Percentiles rank a stretch among this genome's conserved stretches.
phyloP scores from a whole-genome alignment of 2,113 vertebrate genomes.

The Siphamia tubifer region DNA sequence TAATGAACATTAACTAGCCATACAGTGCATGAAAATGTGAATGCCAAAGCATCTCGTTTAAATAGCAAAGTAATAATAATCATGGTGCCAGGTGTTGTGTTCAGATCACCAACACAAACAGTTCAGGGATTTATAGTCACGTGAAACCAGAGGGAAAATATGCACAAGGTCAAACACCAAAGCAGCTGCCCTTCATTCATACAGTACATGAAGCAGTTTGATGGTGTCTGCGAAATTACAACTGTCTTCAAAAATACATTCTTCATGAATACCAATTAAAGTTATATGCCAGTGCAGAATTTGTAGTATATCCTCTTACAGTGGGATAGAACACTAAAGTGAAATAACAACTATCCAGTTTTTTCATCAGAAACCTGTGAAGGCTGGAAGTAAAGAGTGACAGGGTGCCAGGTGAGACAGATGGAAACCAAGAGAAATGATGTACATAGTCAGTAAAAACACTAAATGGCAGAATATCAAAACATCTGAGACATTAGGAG shows the following conservation, averaged over 20 bases:
- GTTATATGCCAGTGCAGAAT: no score
- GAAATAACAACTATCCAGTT: neutral
- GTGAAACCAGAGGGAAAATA: neutral
- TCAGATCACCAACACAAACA: slow-evolving; percentile 7
- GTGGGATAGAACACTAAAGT: no score
- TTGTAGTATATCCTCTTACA: no score
- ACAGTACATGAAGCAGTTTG: neutral
- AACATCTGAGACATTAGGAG: slow-evolving; percentile 18
- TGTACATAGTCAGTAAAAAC: neutral
- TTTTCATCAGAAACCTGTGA: neutral
- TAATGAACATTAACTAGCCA: neutral
- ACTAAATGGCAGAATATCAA: slow-evolving; percentile 8
- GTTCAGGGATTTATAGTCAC: slow-evolving; percentile 35
- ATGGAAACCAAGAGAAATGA: neutral
- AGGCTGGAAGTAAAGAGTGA: neutral
- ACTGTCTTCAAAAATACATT: no score
- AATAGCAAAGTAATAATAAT: neutral
- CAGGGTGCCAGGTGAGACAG: neutral
- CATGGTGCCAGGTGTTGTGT: neutral
- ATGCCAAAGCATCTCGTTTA: neutral
- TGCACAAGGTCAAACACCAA: slow-evolving; percentile 35
- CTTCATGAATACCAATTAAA: no score
- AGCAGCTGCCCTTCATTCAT: slow-evolving; percentile 6
- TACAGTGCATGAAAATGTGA: neutral
- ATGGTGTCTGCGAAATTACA: neutral